Conservation (phyloP, 2,113 vertebrate species). For the Oryzias javanicus region DNA sequence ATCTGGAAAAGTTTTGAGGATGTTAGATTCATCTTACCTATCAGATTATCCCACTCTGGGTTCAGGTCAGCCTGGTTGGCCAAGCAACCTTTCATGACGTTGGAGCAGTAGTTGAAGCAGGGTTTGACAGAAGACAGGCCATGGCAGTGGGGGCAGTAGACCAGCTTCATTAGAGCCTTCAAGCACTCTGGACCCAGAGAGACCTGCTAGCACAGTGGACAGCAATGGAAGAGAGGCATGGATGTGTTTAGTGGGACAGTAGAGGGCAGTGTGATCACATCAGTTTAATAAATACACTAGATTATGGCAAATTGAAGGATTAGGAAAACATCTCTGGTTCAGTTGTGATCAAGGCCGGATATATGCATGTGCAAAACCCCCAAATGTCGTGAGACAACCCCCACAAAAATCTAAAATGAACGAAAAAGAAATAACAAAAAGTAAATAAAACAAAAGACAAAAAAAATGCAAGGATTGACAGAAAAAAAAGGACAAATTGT, state of each 20-base stretch:
- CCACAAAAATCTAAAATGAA: no score
- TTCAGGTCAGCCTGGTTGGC: conserved; percentile 93
- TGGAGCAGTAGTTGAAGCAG: conserved; percentile 88
- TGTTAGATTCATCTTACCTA: conserved; percentile 65
- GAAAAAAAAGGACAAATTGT: no score
- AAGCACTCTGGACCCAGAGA: conserved; percentile 84
- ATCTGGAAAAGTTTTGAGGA: not conserved
- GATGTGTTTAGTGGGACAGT: not conserved
- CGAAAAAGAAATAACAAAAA: no score
- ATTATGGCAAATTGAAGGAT: no score
- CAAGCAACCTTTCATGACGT: conserved; percentile 92
- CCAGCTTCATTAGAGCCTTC: conserved; percentile 88
- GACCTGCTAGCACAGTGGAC: conserved; percentile 74
- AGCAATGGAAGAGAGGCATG: not conserved
- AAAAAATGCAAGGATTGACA: no score
- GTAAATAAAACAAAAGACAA: no score
- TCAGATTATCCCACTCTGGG: conserved; percentile 89
- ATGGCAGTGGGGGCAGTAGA: conserved; percentile 88
- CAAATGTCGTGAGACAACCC: no score
- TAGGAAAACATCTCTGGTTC: no score
- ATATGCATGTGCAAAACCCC: no score
- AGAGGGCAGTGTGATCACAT: conserved; percentile 29
- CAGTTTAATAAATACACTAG: not conserved
- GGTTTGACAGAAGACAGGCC: conserved; percentile 82
- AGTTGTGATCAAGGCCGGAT: no score